Conservation (phyloP, 2,113 vertebrate genomes). For the Pomatostomus ruficeps region DNA sequence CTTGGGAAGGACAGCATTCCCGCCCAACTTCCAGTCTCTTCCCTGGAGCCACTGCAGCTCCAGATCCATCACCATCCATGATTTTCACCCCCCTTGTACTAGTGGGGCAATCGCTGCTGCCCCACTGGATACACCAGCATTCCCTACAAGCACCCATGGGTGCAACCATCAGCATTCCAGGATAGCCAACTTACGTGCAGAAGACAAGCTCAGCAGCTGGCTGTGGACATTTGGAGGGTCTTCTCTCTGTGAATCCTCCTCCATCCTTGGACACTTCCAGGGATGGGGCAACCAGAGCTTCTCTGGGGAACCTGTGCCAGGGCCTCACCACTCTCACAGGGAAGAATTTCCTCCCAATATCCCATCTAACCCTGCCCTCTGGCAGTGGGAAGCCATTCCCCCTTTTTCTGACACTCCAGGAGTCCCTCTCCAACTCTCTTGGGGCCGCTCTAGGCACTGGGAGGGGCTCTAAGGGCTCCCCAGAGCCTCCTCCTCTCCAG, state of each 20-base stretch:
- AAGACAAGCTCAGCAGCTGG: not conserved
- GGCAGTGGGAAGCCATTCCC: not conserved
- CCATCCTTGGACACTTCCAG: not conserved
- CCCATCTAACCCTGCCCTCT: not conserved
- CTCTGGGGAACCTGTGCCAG: not conserved
- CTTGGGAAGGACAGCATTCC: not conserved
- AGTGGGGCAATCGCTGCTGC: rapidly evolving
- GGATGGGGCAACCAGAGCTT: not conserved
- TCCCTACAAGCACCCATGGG: not conserved
- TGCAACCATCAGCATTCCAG: not conserved
- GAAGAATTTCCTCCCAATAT: not conserved
- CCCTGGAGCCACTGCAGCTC: not conserved
- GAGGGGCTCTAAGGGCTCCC: not conserved
- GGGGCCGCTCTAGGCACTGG: not conserved
- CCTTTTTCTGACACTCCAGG: not conserved
- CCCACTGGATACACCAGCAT: rapidly evolving
- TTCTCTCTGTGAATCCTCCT: not conserved
- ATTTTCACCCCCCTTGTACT: not conserved
- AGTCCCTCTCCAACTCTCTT: not conserved
- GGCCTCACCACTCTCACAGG: not conserved
- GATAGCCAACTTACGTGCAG: not conserved
- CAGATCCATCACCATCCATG: too few relatives aligned
- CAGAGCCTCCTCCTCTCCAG: not conserved
- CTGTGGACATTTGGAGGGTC: rapidly evolving
- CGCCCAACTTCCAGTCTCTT: not conserved